These are phyloP conservation scores for Deroptyus accipitrinus DNA, from an alignment of 2,113 vertebrate genomes.

Conservation along the genomic window DNA sequence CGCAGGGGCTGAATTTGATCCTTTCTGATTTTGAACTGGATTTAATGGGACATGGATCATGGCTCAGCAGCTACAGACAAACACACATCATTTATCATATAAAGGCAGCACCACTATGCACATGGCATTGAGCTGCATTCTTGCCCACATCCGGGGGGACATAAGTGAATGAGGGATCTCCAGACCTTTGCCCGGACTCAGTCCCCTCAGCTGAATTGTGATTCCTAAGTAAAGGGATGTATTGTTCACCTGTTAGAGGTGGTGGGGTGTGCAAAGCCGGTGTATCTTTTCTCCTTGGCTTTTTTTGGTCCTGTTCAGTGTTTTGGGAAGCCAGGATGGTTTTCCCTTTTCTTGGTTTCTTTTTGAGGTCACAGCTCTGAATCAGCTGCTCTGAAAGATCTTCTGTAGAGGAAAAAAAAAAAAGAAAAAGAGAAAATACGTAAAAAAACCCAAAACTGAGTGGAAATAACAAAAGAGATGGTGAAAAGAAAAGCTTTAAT, in stretches of 20 bases:
- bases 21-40: neutral
- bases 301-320: conserved; percentile 80
- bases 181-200: neutral
- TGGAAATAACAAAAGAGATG: neutral
- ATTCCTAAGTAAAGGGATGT: neutral
- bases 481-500: neutral
- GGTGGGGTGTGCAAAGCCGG: conserved; percentile 82
- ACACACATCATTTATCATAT: neutral
- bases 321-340: conserved; percentile 52
- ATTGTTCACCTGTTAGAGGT: conserved; percentile 81
- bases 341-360: conserved; percentile 70
- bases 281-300: conserved; percentile 91
- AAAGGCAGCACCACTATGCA: neutral
- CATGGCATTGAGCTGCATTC: neutral
- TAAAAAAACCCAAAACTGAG: neutral
- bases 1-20: neutral
- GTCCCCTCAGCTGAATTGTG: neutral
- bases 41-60: neutral
- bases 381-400: conserved; percentile 78
- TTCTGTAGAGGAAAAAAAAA: conserved; percentile 44
- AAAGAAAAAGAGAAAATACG: neutral
- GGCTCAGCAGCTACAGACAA: neutral
- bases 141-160: neutral
- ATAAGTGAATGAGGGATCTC: neutral
- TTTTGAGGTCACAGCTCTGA: conserved; percentile 77